A percentile compares a stretch with the other conserved stretches of the same genome.
Conservation (phyloP, 2,113 vertebrate genomes). For the Pipra filicauda region DNA sequence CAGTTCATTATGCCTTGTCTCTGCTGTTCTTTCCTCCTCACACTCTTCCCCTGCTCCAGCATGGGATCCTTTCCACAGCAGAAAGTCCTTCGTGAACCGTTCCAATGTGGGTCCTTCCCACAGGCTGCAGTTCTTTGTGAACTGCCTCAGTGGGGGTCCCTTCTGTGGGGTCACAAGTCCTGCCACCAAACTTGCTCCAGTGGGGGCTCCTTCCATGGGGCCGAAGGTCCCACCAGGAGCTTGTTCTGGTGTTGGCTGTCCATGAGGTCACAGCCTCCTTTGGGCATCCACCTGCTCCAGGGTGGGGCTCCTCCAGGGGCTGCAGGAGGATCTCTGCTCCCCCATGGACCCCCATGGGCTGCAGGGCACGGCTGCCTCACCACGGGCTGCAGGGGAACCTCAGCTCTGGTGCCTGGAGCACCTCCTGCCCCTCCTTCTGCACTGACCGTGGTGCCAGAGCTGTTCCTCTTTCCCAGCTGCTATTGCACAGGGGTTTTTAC, state of each 20-base stretch:
- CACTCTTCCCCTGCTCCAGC: neutral
- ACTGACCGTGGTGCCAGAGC: too few relatives aligned
- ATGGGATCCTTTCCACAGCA: neutral
- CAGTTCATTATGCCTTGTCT: fast-evolving
- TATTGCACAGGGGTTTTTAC: neutral
- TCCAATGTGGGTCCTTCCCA: neutral
- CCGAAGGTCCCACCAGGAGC: neutral
- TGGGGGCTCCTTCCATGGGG: neutral
- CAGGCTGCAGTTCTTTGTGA: neutral
- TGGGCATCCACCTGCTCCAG: too few relatives aligned
- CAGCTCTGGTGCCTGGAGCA: fast-evolving
- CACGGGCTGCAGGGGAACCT: neutral
- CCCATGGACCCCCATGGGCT: fast-evolving
- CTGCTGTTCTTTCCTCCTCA: neutral
- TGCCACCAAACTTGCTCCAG: neutral
- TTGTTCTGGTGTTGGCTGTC: neutral
- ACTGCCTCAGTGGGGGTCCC: neutral
- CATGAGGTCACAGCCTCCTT: neutral
- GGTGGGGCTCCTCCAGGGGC: fast-evolving
- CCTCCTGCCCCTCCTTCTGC: neutral
- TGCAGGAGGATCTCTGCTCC: neutral
- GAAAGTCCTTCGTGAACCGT: neutral
- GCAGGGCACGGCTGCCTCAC: neutral
- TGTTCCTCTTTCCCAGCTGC: neutral
- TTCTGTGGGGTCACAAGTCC: neutral